Base-by-base conservation (phyloP, 2,888 invertebrate species). In the Morpho helenor region DNA sequence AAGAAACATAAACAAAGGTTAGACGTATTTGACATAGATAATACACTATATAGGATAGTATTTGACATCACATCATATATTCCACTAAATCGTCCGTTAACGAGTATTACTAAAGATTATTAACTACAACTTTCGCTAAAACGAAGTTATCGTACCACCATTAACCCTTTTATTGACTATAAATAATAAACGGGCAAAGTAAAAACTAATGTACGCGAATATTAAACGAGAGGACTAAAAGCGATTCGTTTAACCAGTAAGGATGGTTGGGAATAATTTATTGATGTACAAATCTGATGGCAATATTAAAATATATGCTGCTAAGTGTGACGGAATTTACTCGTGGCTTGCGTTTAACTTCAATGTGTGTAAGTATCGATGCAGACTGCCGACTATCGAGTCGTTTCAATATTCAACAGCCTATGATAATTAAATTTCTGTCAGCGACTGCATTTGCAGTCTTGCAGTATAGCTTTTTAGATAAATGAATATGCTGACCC, bases 111-210 rank as follows among this genome's bases (percentile, higher is more conserved):
- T 47, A 41, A 40, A 44, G 46, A 40, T 43, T 54, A 60, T 60
- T 53, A 60, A 50, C 44, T 52, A 44, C 52, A 51, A 31, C 53
- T 48, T 52, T 60, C 53, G 51, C 43, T 56, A 67, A 53, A 62
- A 59, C 59, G 60, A 66, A 66, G 68, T 67, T 73, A 71, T 69
- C 65, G 68, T 65, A 61, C 49, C 60, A 60, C 65, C 61, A 73
- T 74, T 67, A 70, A 74, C 69, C 68, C 60, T 65, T 66, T 71
- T 68, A 74, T 72, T 60, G 67, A 40, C 70, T 49, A 75, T 77
- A 74, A 77, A 75, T 74, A 74, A 10, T 10, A 77, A 71, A 72
- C 67, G 62, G 63, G 64, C 64, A 48, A 65, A 49, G 67, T 73
- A 67, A 57, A 75, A 71, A 66, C 62, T 67, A 59, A 64, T 60